phyloP scores from a whole-genome alignment of 2,797 vertebrate genomes.

The Psittacula echo region DNA sequence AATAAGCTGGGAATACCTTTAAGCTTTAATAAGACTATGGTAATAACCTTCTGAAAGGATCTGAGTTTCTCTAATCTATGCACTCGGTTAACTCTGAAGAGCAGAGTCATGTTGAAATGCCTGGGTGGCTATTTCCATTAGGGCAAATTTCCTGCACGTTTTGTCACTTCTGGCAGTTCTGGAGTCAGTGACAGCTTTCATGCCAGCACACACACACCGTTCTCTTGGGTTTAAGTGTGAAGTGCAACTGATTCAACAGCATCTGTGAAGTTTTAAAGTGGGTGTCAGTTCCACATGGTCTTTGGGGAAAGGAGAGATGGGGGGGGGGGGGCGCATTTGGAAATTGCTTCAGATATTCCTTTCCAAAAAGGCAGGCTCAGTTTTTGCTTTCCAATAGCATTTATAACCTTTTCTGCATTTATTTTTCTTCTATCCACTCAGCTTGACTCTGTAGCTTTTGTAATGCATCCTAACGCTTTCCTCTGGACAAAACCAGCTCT shows the following conservation, averaged over 20 bases:
- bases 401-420: background rate
- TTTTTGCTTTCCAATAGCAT: background rate
- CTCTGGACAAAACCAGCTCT: background rate
- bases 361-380: background rate
- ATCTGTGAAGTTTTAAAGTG: background rate
- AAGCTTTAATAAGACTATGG: background rate
- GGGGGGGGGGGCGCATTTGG: background rate
- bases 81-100: background rate
- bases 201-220: rapidly evolving
- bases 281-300: background rate
- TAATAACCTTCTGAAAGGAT: background rate
- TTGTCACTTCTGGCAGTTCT: background rate
- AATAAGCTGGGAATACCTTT: background rate
- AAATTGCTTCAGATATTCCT: background rate
- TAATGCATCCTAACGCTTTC: background rate
- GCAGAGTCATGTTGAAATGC: background rate
- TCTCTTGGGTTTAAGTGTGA: background rate
- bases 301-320: background rate
- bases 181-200: background rate
- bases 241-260: background rate
- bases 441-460: background rate
- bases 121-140: background rate
- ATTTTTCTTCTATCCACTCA: background rate
- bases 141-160: background rate
- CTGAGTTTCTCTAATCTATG: background rate